Conservation (phyloP, 2,113 vertebrate genomes). For the Fukomys damarensis region DNA sequence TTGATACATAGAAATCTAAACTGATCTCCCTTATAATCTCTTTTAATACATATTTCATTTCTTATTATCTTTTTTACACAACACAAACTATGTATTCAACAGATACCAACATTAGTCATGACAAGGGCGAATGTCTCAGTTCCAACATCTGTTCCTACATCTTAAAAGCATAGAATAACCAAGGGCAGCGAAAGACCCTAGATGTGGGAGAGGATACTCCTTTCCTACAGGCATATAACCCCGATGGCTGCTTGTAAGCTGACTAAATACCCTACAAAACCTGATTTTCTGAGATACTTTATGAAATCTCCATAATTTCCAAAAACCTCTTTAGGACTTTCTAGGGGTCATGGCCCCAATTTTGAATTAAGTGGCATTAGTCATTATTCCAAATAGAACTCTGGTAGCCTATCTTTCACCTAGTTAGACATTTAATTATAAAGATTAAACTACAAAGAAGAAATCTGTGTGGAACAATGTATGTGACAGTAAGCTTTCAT, state of each 20-base stretch:
- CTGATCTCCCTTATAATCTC: background rate
- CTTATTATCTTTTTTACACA: background rate
- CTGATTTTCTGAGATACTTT: constrained; percentile 48
- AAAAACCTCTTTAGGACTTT: constrained; percentile 58
- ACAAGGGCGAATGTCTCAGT: background rate
- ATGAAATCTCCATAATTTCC: constrained; percentile 49
- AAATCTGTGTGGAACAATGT: constrained; percentile 69
- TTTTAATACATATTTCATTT: background rate
- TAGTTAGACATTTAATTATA: constrained; percentile 73
- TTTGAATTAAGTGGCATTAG: constrained; percentile 64
- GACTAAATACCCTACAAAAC: background rate
- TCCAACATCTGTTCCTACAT: background rate
- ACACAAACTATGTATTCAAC: background rate
- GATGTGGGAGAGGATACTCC: background rate
- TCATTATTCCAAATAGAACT: constrained; percentile 69
- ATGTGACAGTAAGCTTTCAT: constrained; percentile 26
- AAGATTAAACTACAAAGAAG: constrained; percentile 76
- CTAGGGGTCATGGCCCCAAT: constrained; percentile 65
- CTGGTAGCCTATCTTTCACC: constrained; percentile 59
- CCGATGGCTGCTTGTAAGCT: background rate
- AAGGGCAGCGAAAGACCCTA: background rate
- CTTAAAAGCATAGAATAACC: background rate
- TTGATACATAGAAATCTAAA: background rate
- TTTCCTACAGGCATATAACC: background rate
- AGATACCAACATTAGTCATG: background rate